These are phyloP conservation scores for Allygus modestus DNA, from an alignment of 2,888 invertebrate species.

Conservation along the genomic window DNA sequence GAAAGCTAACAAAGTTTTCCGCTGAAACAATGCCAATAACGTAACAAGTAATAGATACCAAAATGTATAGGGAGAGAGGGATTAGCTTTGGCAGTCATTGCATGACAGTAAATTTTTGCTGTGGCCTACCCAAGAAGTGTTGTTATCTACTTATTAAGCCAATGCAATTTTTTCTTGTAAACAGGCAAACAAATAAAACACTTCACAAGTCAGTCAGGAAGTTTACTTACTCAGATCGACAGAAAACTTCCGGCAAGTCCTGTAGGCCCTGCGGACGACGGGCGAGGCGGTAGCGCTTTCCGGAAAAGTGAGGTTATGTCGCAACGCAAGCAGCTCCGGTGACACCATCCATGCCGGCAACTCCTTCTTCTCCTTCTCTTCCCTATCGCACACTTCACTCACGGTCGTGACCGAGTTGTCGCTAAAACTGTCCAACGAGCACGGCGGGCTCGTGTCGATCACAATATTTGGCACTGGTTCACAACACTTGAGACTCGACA, in stretches of 20 bases:
- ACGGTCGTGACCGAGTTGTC: not conserved
- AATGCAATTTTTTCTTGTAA: too few species aligned
- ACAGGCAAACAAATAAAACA: too few species aligned
- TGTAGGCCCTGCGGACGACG: conserved; percentile 77
- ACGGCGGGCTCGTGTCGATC: conserved; percentile 38
- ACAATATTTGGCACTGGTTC: conserved; percentile 50
- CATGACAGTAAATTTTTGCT: too few species aligned
- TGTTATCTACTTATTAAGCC: too few species aligned
- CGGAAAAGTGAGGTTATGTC: conserved; percentile 89
- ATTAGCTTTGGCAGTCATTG: too few species aligned
- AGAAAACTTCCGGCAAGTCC: conserved; percentile 80
- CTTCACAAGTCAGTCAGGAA: too few species aligned
- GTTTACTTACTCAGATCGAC: conserved; percentile 83
- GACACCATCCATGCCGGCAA: conserved; percentile 87
- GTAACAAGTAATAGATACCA: too few species aligned
- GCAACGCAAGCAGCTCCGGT: conserved; percentile 87
- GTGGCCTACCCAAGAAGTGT: too few species aligned
- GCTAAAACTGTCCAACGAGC: conserved; percentile 26
- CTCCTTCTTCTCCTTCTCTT: conserved; percentile 78
- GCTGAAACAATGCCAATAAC: too few species aligned
- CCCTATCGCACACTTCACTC: not conserved
- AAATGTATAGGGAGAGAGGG: too few species aligned
- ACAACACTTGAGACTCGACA: not conserved
- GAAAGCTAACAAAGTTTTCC: too few species aligned
- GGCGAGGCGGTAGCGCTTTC: conserved; percentile 89